Conservation (phyloP, 2,113 vertebrate species). For the Ornithorhynchus anatinus region DNA sequence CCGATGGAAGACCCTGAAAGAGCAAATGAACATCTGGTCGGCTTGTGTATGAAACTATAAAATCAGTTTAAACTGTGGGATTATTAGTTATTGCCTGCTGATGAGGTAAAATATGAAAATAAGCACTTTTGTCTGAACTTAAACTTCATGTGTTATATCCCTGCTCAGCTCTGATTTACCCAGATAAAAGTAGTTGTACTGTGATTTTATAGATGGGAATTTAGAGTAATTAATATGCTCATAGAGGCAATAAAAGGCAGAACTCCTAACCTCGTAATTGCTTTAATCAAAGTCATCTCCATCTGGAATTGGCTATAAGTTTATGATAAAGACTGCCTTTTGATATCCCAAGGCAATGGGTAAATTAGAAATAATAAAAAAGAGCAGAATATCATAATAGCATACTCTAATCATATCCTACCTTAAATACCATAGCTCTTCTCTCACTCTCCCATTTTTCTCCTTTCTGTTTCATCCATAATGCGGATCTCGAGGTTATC, state of each 20-base stretch:
- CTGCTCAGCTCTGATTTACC: too few species aligned
- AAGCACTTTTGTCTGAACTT: too few species aligned
- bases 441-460: neutral
- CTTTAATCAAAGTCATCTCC: slow-evolving; percentile 1
- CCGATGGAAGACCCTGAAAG: too few species aligned
- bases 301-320: neutral
- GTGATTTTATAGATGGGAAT: too few species aligned
- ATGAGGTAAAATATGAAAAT: too few species aligned
- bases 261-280: neutral
- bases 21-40: too few species aligned
- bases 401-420: neutral
- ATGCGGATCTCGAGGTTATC: neutral
- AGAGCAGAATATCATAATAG: neutral
- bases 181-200: too few species aligned
- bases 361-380: neutral
- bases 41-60: too few species aligned
- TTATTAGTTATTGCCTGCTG: too few species aligned
- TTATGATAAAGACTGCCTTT: neutral
- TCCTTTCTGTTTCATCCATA: neutral
- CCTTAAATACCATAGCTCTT: neutral
- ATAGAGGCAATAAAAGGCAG: neutral
- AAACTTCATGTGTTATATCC: too few species aligned
- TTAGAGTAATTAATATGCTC: neutral
- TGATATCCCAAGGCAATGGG: neutral
- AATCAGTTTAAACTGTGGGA: too few species aligned